phyloP scores from a whole-genome alignment of 1,140 invertebrate species.

The Drosophila leontia region DNA sequence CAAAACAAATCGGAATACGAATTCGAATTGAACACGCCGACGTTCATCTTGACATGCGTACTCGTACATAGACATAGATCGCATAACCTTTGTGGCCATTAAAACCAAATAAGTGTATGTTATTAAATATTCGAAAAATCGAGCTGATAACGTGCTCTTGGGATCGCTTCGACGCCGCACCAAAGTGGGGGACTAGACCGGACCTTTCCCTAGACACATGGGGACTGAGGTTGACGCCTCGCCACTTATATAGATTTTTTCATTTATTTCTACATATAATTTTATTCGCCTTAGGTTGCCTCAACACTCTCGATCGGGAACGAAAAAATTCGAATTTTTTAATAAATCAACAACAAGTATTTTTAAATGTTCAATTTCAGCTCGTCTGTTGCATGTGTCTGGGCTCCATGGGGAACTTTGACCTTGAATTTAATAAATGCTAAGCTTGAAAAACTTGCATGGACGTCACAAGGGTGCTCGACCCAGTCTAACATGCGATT shows the following conservation, averaged over 20 bases:
- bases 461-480: slow-evolving; percentile 54
- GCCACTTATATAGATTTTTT: slow-evolving; percentile 6
- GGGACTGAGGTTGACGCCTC: slow-evolving; percentile 32
- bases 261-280: slow-evolving; percentile 2
- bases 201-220: slow-evolving; percentile 50
- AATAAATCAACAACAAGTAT: slow-evolving; percentile 33
- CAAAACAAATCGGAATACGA: slow-evolving; percentile 37
- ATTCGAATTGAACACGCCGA: slow-evolving; percentile 11
- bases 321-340: slow-evolving; percentile 4
- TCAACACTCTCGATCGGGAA: slow-evolving; percentile 11
- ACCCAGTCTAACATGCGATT: slow-evolving; percentile 43
- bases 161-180: slow-evolving; percentile 22
- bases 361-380: slow-evolving; percentile 59
- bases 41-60: slow-evolving; percentile 2
- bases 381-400: slow-evolving; percentile 63
- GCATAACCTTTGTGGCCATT: slow-evolving; percentile 71
- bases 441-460: slow-evolving; percentile 46
- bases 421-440: slow-evolving; percentile 58
- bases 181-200: slow-evolving; percentile 29
- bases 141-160: slow-evolving; percentile 53
- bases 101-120: slow-evolving; percentile 51
- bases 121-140: slow-evolving; percentile 35
- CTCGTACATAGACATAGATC: slow-evolving; percentile 28
- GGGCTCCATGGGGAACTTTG: slow-evolving; percentile 67
- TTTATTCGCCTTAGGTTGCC: slow-evolving; percentile 3